These are phyloP conservation scores for Diabrotica balteata DNA, from an alignment of 2,888 invertebrate genomes.

Conservation along the genomic window DNA sequence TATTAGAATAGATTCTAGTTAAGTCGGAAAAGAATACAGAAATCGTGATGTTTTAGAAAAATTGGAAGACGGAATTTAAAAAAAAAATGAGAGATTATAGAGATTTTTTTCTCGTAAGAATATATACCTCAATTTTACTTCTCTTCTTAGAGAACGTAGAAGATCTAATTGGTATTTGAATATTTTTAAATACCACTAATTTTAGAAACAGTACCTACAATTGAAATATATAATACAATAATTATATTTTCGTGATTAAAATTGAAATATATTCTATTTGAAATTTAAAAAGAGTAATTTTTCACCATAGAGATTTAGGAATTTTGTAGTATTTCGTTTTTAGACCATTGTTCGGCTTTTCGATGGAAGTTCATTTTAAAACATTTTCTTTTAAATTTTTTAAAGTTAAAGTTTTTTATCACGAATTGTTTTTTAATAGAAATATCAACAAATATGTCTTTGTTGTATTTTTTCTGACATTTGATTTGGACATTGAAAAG, in stretches of 20 bases:
- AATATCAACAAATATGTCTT: no score
- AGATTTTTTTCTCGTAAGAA: conserved; percentile 22
- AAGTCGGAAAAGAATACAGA: conserved; percentile 47
- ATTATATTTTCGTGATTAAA: conserved; percentile 45
- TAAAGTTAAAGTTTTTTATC: no score
- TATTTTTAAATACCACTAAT: conserved; percentile 41
- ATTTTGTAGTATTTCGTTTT: conserved; percentile 19
- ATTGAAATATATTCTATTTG: conserved; percentile 37
- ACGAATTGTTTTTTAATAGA: no score
- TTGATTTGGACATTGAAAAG: no score
- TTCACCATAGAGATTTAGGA: conserved; percentile 28
- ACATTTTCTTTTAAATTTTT: no score
- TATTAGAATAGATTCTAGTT: conserved; percentile 46
- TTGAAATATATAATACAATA: conserved; percentile 38
- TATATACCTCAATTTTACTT: conserved; percentile 47
- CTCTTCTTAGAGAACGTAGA: conserved; percentile 37
- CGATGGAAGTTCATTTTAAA: conserved; percentile 16
- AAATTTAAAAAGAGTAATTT: conserved; percentile 36
- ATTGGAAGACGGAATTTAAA: conserved; percentile 10
- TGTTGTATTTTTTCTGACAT: no score
- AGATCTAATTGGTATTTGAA: conserved; percentile 37
- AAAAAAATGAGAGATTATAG: conserved; percentile 3
- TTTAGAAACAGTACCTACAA: conserved; percentile 37
- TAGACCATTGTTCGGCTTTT: not conserved
- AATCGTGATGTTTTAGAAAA: conserved; percentile 43